Percentiles rank a stretch among this genome's conserved stretches.
phyloP scores from a whole-genome alignment of 2,888 invertebrate genomes.

The Sericinus montela region DNA sequence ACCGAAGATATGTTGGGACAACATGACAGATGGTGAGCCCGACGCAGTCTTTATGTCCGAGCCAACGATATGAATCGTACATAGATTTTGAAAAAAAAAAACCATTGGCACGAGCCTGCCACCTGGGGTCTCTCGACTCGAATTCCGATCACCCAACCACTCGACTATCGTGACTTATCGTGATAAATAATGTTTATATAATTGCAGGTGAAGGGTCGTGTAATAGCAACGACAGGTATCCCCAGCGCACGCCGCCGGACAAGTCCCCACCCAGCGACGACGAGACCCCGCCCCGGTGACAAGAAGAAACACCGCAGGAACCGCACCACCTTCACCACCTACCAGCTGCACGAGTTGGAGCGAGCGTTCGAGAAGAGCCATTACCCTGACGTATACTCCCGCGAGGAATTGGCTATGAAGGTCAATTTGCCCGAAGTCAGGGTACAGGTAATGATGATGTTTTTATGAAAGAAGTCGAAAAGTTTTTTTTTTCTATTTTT shows the following conservation, averaged over 20 bases:
- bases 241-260: slow-evolving; percentile 70
- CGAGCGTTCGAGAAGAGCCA: slow-evolving; percentile 97
- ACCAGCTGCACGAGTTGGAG: slow-evolving; percentile 98
- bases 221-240: slow-evolving; percentile 86
- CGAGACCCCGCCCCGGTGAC: slow-evolving; percentile 66
- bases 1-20: too few species aligned
- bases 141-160: too few species aligned
- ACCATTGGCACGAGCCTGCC: too few species aligned
- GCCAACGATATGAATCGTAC: too few species aligned
- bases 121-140: too few species aligned
- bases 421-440: slow-evolving; percentile 98
- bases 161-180: too few species aligned
- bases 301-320: slow-evolving; percentile 98
- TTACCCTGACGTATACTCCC: slow-evolving; percentile 99
- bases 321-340: slow-evolving; percentile 99
- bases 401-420: slow-evolving; percentile 98
- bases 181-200: too few species aligned
- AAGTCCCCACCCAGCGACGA: slow-evolving; percentile 74
- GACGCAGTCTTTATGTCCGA: too few species aligned
- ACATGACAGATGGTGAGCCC: too few species aligned
- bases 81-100: too few species aligned
- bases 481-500: too few species aligned
- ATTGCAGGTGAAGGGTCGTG: slow-evolving; percentile 84
- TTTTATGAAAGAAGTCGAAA: too few species aligned
- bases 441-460: slow-evolving; percentile 99